Percentiles rank a stretch among this genome's conserved stretches.
Conservation (phyloP, 1,140 invertebrate species). For the Leptoteleia sp. region DNA sequence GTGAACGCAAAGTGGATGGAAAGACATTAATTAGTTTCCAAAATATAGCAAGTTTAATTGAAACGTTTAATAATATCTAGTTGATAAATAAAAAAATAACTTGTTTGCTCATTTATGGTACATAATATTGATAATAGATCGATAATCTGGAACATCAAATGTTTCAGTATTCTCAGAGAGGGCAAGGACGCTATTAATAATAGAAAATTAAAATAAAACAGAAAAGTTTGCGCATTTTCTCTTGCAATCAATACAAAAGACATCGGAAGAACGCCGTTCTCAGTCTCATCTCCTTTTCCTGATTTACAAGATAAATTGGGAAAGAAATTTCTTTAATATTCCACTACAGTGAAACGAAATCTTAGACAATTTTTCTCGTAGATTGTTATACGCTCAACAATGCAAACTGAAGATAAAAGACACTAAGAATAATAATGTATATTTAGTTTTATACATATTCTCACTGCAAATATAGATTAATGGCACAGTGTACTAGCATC, state of each 20-base stretch:
- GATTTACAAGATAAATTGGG: conserved; percentile 58
- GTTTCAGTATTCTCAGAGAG: too few relatives aligned
- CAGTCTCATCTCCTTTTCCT: conserved; percentile 12
- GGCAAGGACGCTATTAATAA: too few relatives aligned
- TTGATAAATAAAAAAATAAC: too few relatives aligned
- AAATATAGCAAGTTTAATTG: too few relatives aligned
- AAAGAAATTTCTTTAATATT: conserved; percentile 55
- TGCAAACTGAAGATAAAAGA: conserved; percentile 39
- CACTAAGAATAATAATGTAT: conserved; percentile 33
- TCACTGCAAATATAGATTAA: conserved; percentile 38
- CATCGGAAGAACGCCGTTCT: conserved; percentile 18
- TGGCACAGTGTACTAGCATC: background rate
- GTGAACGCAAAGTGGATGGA: too few relatives aligned
- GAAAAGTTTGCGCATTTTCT: conserved; percentile 8
- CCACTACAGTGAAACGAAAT: conserved; percentile 10
- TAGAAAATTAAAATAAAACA: too few relatives aligned
- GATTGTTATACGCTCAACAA: conserved; percentile 45
- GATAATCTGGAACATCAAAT: too few relatives aligned
- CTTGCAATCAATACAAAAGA: conserved; percentile 49
- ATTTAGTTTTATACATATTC: conserved; percentile 35
- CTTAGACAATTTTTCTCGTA: conserved; percentile 27
- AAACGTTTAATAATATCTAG: too few relatives aligned
- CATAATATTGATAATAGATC: too few relatives aligned
- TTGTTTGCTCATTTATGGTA: too few relatives aligned
- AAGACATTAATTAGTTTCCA: too few relatives aligned